A percentile compares a stretch with the other conserved stretches of the same genome.
Conservation (phyloP, 2,113 vertebrate genomes). For the Eurystomus gularis region DNA sequence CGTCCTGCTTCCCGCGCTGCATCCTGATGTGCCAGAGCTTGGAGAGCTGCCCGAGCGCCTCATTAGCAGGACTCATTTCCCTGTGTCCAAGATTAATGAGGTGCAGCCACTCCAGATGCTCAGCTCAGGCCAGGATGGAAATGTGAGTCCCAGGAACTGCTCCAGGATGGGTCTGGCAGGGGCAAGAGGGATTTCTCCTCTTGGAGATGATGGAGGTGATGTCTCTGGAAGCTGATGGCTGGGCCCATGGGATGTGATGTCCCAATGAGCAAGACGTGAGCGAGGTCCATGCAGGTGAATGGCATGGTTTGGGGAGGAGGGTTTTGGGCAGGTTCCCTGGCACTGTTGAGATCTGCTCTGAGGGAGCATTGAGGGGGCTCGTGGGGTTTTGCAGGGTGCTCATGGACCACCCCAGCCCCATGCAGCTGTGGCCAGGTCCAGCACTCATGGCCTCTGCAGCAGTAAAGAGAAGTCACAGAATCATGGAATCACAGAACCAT, state of each 20-base stretch:
- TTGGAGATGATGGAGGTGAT: background rate
- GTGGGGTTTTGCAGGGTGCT: background rate
- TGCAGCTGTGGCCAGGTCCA: fast-evolving
- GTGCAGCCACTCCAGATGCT: conserved; percentile 59
- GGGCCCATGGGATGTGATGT: fast-evolving
- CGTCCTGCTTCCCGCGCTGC: background rate
- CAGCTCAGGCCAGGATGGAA: background rate
- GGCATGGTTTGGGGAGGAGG: background rate
- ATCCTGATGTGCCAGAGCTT: conserved; percentile 58
- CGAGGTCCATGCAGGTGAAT: fast-evolving
- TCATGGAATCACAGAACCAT: no score
- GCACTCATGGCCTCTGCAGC: background rate
- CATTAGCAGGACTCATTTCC: conserved; percentile 58
- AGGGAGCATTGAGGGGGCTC: background rate
- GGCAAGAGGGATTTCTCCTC: background rate
- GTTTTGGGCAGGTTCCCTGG: background rate
- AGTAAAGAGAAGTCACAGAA: background rate
- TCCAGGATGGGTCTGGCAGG: background rate
- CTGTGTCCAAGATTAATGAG: conserved; percentile 55
- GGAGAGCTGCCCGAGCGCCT: conserved; percentile 27
- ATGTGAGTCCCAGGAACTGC: background rate
- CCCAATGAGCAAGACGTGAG: background rate
- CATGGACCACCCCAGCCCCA: background rate
- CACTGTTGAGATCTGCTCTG: fast-evolving
- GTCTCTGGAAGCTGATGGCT: background rate